These are phyloP conservation scores for Hypotaenidia philippensis DNA, from an alignment of 2,797 vertebrate species.

Conservation along the genomic window DNA sequence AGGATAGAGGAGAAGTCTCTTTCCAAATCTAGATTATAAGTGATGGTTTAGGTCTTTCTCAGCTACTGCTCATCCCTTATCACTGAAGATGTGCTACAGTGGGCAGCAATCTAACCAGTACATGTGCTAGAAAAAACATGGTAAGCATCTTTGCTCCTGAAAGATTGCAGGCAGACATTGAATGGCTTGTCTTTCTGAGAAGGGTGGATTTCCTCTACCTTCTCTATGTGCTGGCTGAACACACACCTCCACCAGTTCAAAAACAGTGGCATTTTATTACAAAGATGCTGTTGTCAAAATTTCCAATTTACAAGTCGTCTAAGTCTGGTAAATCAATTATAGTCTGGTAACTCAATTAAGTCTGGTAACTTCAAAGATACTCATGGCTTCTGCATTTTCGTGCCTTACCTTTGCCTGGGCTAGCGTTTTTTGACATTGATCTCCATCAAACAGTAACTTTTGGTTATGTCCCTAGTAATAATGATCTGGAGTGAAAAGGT, in stretches of 20 bases:
- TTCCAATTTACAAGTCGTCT: fast-evolving
- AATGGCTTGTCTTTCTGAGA: background rate
- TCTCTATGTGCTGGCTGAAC: background rate
- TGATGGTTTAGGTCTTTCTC: background rate
- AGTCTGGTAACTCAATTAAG: fast-evolving
- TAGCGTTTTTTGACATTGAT: background rate
- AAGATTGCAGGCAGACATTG: background rate
- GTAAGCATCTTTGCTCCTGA: background rate
- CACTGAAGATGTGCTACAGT: background rate
- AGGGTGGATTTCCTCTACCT: background rate
- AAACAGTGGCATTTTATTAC: fast-evolving
- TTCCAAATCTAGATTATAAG: background rate
- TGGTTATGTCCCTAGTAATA: background rate
- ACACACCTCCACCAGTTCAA: fast-evolving
- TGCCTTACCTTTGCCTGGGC: background rate
- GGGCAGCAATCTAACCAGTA: background rate
- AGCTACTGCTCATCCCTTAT: background rate
- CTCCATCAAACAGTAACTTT: fast-evolving
- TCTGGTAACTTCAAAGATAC: background rate
- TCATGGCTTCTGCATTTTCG: fast-evolving
- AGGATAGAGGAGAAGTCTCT: background rate
- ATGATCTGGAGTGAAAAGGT: background rate
- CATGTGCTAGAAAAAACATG: background rate
- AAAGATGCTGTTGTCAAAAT: background rate
- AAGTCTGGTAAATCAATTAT: too few relatives aligned